phyloP scores from a whole-genome alignment of 2,888 invertebrate genomes.

The Coenonympha arcania region DNA sequence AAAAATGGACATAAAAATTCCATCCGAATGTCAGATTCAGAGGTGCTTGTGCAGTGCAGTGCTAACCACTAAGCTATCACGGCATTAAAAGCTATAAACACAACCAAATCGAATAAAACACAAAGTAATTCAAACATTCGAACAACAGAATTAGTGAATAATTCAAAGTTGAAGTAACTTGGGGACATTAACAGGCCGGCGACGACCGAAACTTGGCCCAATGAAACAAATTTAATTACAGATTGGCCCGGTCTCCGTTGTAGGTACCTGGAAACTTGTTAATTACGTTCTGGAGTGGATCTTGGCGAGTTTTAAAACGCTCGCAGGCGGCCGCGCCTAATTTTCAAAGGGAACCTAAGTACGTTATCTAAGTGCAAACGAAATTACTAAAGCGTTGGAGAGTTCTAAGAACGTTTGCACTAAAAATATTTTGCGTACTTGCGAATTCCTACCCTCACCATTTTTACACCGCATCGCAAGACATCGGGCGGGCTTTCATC shows the following conservation, averaged over 20 bases:
- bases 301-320: constrained; percentile 33
- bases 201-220: constrained; percentile 23
- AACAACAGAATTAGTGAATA: constrained; percentile 17
- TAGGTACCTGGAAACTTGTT: constrained; percentile 31
- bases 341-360: constrained; percentile 5
- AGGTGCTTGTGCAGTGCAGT: no score
- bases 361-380: not conserved
- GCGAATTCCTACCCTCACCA: not conserved
- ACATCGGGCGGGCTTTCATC: no score
- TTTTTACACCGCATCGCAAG: no score
- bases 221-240: constrained; percentile 35
- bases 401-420: not conserved
- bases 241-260: constrained; percentile 25
- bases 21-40: no score
- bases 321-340: constrained; percentile 18
- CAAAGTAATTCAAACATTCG: constrained; percentile 10
- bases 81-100: not conserved
- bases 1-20: no score
- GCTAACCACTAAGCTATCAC: not conserved
- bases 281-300: constrained; percentile 31
- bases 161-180: constrained; percentile 15
- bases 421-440: not conserved
- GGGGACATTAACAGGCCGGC: constrained; percentile 20
- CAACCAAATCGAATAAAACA: constrained; percentile 13
- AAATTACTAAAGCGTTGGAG: not conserved